Evolutionary conservation across 2,888 invertebrate genomes (phyloP).

Genomic region (Carpatolechia fugitivella): DNA sequence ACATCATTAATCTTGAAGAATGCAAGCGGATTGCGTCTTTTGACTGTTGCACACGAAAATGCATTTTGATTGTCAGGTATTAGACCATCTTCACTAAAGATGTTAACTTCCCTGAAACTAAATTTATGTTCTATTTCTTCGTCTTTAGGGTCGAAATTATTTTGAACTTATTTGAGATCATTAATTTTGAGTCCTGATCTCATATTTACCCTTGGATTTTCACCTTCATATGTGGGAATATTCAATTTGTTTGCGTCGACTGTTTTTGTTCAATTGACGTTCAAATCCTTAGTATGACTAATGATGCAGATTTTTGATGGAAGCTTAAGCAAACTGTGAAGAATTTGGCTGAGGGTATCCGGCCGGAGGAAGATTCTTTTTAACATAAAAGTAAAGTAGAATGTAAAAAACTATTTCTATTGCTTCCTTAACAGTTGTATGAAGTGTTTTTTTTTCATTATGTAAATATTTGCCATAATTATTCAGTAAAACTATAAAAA

Average conservation of each 20-base stretch:
- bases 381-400: too few relatives aligned
- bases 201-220: constrained; percentile 74
- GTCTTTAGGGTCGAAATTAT: constrained; percentile 28
- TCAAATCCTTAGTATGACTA: constrained; percentile 65
- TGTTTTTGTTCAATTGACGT: constrained; percentile 78
- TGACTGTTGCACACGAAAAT: constrained; percentile 63
- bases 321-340: constrained; percentile 41
- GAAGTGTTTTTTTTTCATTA: too few relatives aligned
- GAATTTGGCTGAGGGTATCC: constrained; percentile 4
- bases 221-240: constrained; percentile 76
- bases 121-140: constrained; percentile 31
- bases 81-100: constrained; percentile 55
- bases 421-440: too few relatives aligned
- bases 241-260: constrained; percentile 73
- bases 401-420: too few relatives aligned
- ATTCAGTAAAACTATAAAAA: too few relatives aligned
- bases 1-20: constrained; percentile 71
- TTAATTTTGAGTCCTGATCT: constrained; percentile 62
- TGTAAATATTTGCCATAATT: too few relatives aligned
- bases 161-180: constrained; percentile 43
- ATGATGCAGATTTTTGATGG: constrained; percentile 59
- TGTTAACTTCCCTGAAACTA: constrained; percentile 29
- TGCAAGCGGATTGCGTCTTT: constrained; percentile 66
- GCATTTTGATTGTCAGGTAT: constrained; percentile 64
- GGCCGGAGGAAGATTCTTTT: constrained; percentile 7